Evolutionary conservation across 2,797 vertebrate genomes (phyloP), one percentile per base, ranked within the genome.

Genomic region (Botia almorhae): DNA sequence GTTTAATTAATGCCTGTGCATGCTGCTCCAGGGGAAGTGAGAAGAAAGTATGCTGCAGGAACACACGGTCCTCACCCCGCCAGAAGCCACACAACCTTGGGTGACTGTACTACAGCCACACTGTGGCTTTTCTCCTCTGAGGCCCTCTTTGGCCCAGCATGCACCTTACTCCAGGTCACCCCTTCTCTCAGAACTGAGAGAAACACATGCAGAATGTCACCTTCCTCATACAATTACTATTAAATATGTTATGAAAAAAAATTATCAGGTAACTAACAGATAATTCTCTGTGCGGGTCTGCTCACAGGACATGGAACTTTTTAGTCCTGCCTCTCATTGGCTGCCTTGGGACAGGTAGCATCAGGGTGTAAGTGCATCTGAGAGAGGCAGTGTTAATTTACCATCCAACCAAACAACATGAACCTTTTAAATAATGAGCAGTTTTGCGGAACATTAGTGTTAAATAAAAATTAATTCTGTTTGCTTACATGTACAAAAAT

Each of bases 1-100:
- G 86, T 90, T 87, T 89, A 83, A 85, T 83, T 89, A 89, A 88
- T 86, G 56, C 74, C 73, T 84, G 61, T 82, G 76, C 84, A 80
- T 84, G 81, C 76, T 81, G 86, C 85, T 88, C 55, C 74, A 83
- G 85, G 85, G 82, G 74, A 82, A 83, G 82, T 84, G 76, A 82
- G 84, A 56, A 75, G 83, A 78, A 58, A 83, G 79, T 84, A 78
- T 69, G 82, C 69, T 74, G 81, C 33, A 21, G 61, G 80, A 64
- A 81, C 0, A 55, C 60, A 58, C 69, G 48, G 36, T 60, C 76
- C 63, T 79, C 78, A 82, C 78, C 78, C 81, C 19, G 63, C 81
- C 81, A 70, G 67, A 80, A 81, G 78, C 84, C 67, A 78, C 60
- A 79, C 63, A 79, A 70, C 84, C 80, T 69, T 58, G 13, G 82